Conservation (phyloP, 2,888 invertebrate genomes). For the Zele albiditarsus region DNA sequence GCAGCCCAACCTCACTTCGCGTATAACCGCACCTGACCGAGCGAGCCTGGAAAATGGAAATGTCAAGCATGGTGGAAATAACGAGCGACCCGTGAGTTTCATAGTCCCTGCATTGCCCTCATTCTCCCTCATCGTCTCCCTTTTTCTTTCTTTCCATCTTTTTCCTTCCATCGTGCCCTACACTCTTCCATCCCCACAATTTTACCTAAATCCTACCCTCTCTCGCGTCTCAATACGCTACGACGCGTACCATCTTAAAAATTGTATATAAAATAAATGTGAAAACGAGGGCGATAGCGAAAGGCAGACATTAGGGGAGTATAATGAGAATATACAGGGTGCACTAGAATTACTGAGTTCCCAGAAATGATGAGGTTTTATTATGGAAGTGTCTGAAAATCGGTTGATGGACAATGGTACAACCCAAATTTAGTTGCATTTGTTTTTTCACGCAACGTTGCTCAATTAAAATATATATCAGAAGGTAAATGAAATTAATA, state of each 20-base stretch:
- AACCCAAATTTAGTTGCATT: too few relatives aligned
- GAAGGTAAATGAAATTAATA: too few relatives aligned
- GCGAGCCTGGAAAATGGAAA: constrained; percentile 56
- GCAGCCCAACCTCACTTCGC: constrained; percentile 28
- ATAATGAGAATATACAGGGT: constrained; percentile 24
- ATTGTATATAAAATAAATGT: constrained; percentile 13
- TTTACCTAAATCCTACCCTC: background rate
- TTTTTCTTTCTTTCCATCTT: constrained; percentile 11
- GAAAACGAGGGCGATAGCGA: constrained; percentile 24
- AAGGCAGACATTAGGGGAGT: constrained; percentile 20
- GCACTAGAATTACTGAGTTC: too few relatives aligned
- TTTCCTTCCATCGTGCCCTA: background rate
- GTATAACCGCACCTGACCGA: constrained; percentile 43
- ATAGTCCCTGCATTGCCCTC: constrained; percentile 29
- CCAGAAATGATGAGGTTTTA: background rate
- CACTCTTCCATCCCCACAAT: background rate
- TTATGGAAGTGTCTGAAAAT: too few relatives aligned
- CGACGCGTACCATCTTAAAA: constrained; percentile 31
- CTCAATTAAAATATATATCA: too few relatives aligned
- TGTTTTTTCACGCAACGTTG: too few relatives aligned
- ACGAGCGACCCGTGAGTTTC: constrained; percentile 50
- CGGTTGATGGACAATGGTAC: too few relatives aligned
- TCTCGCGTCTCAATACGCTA: constrained; percentile 20
- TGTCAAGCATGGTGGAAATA: constrained; percentile 58
- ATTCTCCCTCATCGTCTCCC: constrained; percentile 22